Conservation (phyloP, 30 jellyfish, hydroid and myxozoan species). For the Haliclystus octoradiatus region DNA sequence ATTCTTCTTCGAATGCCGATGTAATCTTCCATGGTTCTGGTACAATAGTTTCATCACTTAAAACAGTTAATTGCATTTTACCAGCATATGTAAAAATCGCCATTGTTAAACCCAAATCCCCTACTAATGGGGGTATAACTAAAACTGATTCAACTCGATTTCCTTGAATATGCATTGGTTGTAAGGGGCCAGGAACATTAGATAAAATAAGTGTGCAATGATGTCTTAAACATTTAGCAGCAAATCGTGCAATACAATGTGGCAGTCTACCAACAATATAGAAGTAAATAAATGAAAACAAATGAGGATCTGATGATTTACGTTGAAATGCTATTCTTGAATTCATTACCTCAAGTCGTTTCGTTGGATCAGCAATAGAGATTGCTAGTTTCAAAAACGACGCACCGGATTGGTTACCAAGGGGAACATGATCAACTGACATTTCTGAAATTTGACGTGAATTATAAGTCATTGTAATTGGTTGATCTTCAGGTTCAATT, state of each 20-base stretch:
- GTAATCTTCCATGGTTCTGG: constrained; percentile 76
- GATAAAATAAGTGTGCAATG: constrained; percentile 84
- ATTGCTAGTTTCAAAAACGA: constrained; percentile 80
- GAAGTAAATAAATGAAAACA: constrained; percentile 75
- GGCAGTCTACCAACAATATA: constrained; percentile 79
- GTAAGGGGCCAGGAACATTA: constrained; percentile 96
- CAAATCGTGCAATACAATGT: constrained; percentile 37
- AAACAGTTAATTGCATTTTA: constrained; percentile 44
- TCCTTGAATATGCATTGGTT: constrained; percentile 51
- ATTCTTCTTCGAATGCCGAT: constrained; percentile 59
- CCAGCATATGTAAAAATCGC: constrained; percentile 82
- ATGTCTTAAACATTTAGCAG: constrained; percentile 44
- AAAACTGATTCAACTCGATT: constrained; percentile 61
- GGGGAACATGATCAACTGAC: constrained; percentile 56
- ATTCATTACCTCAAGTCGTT: constrained; percentile 54
- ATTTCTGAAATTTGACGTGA: constrained; percentile 61
- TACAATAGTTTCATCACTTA: constrained; percentile 77
- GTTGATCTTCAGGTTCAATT: constrained; percentile 69
- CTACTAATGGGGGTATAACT: constrained; percentile 95
- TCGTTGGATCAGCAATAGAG: constrained; percentile 68
- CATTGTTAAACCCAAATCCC: constrained; percentile 79
- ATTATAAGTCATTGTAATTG: constrained; percentile 93
- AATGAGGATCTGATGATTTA: constrained; percentile 78
- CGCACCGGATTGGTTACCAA: constrained; percentile 95
- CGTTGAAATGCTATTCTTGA: constrained; percentile 50